Evolutionary conservation across 2,797 vertebrate species (phyloP).

Genomic region (Amazona finschi): DNA sequence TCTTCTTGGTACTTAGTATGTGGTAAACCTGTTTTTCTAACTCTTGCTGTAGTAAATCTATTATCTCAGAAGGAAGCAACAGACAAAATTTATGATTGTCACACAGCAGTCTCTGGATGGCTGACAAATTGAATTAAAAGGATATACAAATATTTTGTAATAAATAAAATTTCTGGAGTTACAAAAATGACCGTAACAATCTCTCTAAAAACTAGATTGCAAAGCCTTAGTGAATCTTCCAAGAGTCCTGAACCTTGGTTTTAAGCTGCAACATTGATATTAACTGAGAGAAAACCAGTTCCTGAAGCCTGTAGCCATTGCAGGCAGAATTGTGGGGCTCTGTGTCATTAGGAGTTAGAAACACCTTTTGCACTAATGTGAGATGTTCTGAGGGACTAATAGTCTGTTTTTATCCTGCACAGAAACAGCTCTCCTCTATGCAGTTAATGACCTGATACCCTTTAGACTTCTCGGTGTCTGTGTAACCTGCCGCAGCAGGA

Average conservation of each 20-base stretch:
- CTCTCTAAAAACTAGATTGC: background rate
- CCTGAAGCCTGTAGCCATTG: background rate
- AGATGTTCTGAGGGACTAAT: background rate
- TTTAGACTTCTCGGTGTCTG: constrained; percentile 1
- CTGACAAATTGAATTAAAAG: background rate
- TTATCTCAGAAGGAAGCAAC: background rate
- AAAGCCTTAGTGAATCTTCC: background rate
- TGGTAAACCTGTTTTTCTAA: background rate
- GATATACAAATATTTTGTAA: background rate
- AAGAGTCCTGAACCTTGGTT: background rate
- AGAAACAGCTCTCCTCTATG: constrained; percentile 4
- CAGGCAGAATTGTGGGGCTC: background rate
- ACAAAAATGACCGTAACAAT: background rate
- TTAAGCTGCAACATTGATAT: background rate
- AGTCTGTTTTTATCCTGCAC: background rate
- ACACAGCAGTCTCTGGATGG: background rate
- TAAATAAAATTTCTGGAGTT: background rate
- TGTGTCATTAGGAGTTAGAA: background rate
- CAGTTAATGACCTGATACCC: constrained; percentile 22
- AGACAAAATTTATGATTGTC: background rate
- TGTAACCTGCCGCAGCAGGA: background rate
- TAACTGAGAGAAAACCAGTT: background rate
- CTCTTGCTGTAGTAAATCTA: background rate
- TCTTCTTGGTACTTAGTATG: background rate
- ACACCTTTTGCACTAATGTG: background rate